Base-by-base conservation (phyloP, 2,888 invertebrate genomes). In the Hydrotaea cyrtoneurina region DNA sequence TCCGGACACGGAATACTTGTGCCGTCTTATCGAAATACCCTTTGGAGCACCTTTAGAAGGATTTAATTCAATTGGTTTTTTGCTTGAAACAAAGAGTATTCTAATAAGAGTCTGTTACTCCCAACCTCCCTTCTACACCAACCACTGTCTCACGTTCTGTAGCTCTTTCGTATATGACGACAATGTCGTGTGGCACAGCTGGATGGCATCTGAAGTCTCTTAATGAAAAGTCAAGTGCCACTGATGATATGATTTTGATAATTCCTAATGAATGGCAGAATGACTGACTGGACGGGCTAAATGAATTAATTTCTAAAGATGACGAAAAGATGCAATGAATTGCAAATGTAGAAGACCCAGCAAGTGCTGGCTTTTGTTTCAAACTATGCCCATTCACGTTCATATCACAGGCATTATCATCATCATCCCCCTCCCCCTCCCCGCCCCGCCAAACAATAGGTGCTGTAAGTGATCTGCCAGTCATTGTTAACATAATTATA, bases 401-500 rank as follows among this genome's bases (percentile, higher is more conserved):
- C 50, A 50, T n/a, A 2, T n/a, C 15, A n/a, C 50, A 2, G 11
- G 19, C 55, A 53, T 2, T 53, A 8, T 17, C 55, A 19, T 11
- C 8, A n/a, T 21, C 55, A 17, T n/a, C 50, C n/a, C n/a, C 50
- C 10, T 13, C 31, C n/a, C n/a, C n/a, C 50, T n/a, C 50, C 8
- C n/a, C 3, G 13, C 10, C 2, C n/a, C 43, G 43, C 43, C 43
- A 53, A 53, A n/a, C n/a, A 31, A 31, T 2, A 7, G n/a, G 55
- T 21, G 11, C 55, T 55, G 55, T 21, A 55, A 55, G 55, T 55
- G 55, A 55, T 55, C 55, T 55, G 55, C 23, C 55, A 21, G 55
- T 23, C 55, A 55, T 55, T 19, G 55, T 23, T 55, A 55, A 55
- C 21, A 55, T 55, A 55, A 55, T 55, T 55, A 55, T 21, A 55